Percentiles rank a stretch among this genome's conserved stretches.
Conservation (phyloP, 2,113 vertebrate species). For the Dermatemys mawii region DNA sequence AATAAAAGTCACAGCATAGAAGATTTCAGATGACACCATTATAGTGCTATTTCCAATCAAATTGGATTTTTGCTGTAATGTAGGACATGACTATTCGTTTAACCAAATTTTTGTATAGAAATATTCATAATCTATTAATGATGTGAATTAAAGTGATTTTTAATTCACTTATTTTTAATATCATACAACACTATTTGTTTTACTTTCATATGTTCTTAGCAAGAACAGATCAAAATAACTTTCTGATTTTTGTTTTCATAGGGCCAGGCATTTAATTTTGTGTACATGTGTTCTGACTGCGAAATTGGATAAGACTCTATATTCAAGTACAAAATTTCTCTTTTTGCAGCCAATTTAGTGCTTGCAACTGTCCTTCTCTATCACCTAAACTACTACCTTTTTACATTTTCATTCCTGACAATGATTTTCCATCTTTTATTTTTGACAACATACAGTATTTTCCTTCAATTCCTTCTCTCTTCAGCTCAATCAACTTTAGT, state of each 20-base stretch:
- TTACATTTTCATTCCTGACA: neutral
- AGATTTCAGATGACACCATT: neutral
- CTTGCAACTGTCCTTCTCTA: neutral
- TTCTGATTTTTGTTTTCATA: neutral
- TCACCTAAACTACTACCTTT: neutral
- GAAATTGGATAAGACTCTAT: neutral
- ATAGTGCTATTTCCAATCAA: neutral
- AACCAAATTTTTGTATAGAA: neutral
- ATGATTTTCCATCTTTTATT: neutral
- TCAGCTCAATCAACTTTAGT: neutral
- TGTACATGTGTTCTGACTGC: neutral
- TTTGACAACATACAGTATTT: neutral
- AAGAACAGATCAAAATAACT: neutral
- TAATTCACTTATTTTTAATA: neutral
- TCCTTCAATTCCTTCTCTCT: neutral
- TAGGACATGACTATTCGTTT: neutral
- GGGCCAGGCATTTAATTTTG: neutral
- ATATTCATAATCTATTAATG: neutral
- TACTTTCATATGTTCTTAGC: neutral
- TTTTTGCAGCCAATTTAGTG: neutral
- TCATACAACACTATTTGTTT: neutral
- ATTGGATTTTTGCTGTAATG: accelerated
- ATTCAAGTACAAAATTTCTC: accelerated
- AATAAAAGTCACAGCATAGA: neutral
- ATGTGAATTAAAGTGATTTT: neutral